Evolutionary conservation across 2,113 vertebrate species (phyloP).

Genomic region (Mirza zaza): DNA sequence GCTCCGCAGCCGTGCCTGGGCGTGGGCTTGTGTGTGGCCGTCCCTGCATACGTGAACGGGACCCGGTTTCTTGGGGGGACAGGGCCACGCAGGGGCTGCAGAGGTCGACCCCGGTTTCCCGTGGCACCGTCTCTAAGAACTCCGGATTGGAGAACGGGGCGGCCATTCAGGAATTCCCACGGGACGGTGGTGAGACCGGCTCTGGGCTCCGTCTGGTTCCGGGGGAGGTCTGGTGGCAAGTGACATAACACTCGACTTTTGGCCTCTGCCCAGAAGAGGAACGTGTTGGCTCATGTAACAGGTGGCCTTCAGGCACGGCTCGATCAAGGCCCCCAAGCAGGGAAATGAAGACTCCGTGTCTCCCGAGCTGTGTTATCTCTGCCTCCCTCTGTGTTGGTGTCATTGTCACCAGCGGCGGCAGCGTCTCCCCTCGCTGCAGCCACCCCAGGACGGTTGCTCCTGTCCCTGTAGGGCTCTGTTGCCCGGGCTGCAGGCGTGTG

Average conservation of each 20-base stretch:
- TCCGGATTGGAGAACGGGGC: neutral
- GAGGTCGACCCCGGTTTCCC: neutral
- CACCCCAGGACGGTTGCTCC: neutral
- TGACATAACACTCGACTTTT: neutral
- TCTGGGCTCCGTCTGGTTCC: neutral
- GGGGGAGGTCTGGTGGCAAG: neutral
- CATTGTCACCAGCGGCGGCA: neutral
- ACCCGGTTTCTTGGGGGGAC: neutral
- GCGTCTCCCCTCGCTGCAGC: neutral
- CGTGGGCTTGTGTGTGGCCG: neutral
- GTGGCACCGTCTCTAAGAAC: neutral
- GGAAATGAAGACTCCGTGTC: neutral
- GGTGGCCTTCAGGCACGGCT: neutral
- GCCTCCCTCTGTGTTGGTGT: neutral
- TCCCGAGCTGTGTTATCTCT: neutral
- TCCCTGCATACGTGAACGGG: accelerated
- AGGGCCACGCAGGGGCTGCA: neutral
- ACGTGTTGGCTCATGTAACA: neutral
- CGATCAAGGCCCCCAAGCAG: neutral
- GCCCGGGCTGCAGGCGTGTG: neutral
- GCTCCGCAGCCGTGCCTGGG: slow-evolving; percentile 69
- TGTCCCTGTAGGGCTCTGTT: neutral
- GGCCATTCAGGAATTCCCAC: neutral
- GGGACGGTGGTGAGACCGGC: neutral
- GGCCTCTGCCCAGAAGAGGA: neutral